Conservation (phyloP, 2,797 vertebrate species). For the Pseudochirops corinnae region DNA sequence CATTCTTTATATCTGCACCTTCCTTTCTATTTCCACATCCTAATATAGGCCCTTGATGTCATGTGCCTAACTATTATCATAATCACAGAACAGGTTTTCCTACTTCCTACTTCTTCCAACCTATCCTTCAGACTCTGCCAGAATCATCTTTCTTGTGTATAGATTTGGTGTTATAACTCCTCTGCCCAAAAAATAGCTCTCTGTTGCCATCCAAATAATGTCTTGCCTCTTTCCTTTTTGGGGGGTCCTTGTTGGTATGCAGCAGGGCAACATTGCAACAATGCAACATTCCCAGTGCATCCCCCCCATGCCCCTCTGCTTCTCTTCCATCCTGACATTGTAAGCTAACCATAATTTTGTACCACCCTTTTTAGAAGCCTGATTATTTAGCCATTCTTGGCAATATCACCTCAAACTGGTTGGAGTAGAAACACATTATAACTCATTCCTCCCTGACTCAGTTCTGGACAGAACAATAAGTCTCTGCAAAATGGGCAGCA, state of each 20-base stretch:
- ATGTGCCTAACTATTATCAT: background rate
- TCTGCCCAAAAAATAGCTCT: background rate
- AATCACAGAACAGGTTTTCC: background rate
- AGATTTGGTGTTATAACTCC: background rate
- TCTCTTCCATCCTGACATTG: background rate
- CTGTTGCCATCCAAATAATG: background rate
- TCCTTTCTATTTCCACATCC: background rate
- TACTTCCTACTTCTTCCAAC: background rate
- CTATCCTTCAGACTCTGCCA: background rate
- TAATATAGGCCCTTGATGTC: background rate
- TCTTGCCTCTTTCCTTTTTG: background rate
- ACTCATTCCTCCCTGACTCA: background rate
- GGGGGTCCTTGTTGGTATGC: background rate
- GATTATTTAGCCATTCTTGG: background rate
- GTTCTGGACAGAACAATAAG: background rate
- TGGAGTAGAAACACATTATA: background rate
- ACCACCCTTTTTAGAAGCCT: background rate
- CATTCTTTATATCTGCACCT: background rate
- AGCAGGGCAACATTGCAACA: background rate
- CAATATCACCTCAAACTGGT: background rate
- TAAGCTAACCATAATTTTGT: background rate
- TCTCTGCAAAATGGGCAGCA: background rate
- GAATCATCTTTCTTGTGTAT: background rate
- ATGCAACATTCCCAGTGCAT: no score
- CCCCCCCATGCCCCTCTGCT: no score